Conservation (phyloP, 2,888 invertebrate species). For the Melangyna quadrimaculata region DNA sequence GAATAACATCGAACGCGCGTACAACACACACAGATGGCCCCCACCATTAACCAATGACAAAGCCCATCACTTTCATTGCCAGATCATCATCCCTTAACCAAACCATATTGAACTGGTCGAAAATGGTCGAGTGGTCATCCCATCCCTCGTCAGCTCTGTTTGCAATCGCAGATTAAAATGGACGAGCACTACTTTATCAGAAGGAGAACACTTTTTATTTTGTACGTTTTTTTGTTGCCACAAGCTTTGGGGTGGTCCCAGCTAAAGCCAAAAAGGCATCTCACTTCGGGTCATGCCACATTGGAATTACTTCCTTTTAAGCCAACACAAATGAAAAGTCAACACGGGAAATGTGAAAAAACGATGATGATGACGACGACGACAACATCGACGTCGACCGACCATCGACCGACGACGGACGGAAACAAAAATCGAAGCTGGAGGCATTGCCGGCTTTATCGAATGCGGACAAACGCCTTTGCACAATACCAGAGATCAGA, state of each 20-base stretch:
- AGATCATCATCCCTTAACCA: conserved; percentile 65
- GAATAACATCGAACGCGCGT: conserved; percentile 65
- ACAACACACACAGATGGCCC: conserved; percentile 61
- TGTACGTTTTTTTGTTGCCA: conserved; percentile 16
- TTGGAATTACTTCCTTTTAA: conserved; percentile 64
- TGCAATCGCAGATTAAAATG: conserved; percentile 66
- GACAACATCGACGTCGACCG: too few relatives aligned
- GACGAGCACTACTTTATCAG: conserved; percentile 62
- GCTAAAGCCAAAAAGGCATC: conserved; percentile 24
- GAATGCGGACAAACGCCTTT: conserved; percentile 49
- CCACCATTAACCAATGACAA: conserved; percentile 68
- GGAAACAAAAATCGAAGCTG: conserved; percentile 6
- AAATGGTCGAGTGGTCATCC: conserved; percentile 3
- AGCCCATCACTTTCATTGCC: conserved; percentile 67
- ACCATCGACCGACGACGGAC: neutral
- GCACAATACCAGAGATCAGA: neutral
- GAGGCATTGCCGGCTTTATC: conserved; percentile 41
- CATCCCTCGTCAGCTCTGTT: conserved; percentile 1
- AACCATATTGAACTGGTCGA: conserved; percentile 58
- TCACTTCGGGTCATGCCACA: conserved; percentile 43
- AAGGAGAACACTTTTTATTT: conserved; percentile 18
- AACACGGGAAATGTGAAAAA: conserved; percentile 38
- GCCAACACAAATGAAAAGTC: conserved; percentile 67
- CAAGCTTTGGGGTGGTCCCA: neutral
- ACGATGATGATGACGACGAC: neutral